A percentile compares a stretch with the other conserved stretches of the same genome.
phyloP scores from a whole-genome alignment of 64 coral and sea anemone genomes.

The Montipora sp. region DNA sequence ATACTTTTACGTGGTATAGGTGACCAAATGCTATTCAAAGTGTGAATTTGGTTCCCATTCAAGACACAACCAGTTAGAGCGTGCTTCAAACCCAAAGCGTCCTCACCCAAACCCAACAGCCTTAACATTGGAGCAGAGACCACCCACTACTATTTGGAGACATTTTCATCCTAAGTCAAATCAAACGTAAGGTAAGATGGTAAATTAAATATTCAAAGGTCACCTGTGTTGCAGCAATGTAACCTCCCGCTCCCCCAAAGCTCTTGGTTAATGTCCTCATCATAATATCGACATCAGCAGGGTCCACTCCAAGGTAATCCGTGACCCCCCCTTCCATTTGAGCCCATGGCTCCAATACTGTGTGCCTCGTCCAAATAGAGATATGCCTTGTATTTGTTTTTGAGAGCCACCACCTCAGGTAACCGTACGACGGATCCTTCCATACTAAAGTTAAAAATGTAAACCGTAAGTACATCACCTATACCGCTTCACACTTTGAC shows the following conservation, averaged over 20 bases:
- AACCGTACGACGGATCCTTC: constrained; percentile 93
- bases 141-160: no score
- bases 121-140: no score
- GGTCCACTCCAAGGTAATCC: constrained; percentile 86
- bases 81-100: no score
- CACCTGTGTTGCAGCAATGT: constrained; percentile 95
- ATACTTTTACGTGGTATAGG: no score
- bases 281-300: constrained; percentile 95
- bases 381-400: constrained; percentile 98
- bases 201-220: neutral
- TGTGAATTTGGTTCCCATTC: no score
- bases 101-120: no score
- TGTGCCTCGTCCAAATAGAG: constrained; percentile 96
- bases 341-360: constrained; percentile 93
- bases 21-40: no score
- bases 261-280: constrained; percentile 82
- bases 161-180: no score
- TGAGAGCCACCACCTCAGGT: constrained; percentile 89
- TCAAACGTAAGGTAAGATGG: neutral
- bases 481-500: no score
- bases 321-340: constrained; percentile 83
- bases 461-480: no score
- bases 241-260: constrained; percentile 95
- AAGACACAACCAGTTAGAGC: no score
- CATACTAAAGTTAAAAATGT: constrained; percentile 51